phyloP scores from a whole-genome alignment of 2,888 invertebrate species.

The Adelognathus sp. region DNA sequence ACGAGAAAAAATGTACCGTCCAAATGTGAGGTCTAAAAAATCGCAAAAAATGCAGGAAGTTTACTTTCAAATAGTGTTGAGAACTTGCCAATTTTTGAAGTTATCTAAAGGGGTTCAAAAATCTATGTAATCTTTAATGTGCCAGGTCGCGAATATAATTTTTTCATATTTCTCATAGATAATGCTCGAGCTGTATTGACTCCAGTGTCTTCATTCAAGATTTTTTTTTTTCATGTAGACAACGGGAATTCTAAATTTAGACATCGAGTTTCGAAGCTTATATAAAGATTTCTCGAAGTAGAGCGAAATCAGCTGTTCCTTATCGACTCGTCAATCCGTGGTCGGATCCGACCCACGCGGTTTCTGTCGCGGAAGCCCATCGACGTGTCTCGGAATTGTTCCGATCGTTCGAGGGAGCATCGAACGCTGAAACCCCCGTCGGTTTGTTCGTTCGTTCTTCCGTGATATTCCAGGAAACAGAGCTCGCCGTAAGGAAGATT shows the following conservation, averaged over 20 bases:
- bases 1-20: no score
- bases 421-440: neutral
- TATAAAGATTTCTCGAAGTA: neutral
- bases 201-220: no score
- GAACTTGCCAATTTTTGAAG: no score
- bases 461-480: conserved; percentile 18
- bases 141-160: neutral
- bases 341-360: neutral
- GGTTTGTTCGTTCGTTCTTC: neutral
- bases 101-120: no score
- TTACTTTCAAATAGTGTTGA: no score
- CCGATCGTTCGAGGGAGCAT: neutral
- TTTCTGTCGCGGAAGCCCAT: neutral
- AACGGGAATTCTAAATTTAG: no score
- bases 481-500: conserved; percentile 18
- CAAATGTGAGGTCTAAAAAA: no score
- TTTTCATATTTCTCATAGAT: neutral
- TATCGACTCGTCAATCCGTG: neutral
- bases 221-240: neutral
- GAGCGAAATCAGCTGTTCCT: neutral
- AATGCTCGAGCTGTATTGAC: no score
- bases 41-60: no score
- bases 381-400: neutral
- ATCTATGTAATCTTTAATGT: no score
- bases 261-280: neutral